Percentiles rank a stretch among this genome's conserved stretches.
Evolutionary conservation across 2,113 vertebrate species (phyloP).

Genomic region (Trichechus manatus): DNA sequence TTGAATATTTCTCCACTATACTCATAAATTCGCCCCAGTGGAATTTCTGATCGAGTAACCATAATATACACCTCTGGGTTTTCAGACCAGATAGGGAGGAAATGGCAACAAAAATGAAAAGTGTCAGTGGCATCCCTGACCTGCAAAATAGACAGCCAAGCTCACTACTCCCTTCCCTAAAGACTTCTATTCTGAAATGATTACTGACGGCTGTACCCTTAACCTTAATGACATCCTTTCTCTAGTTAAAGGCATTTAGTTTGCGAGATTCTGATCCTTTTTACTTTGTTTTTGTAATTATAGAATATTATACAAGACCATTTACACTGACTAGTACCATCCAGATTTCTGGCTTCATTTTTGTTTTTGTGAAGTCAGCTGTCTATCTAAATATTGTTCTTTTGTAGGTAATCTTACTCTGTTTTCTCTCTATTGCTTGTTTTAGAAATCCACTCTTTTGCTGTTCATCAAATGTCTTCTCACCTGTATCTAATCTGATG

Average conservation of each 20-base stretch:
- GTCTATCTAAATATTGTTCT: neutral
- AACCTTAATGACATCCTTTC: neutral
- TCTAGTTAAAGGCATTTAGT: neutral
- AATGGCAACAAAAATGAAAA: neutral
- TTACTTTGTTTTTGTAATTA: conserved; percentile 25
- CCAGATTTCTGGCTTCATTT: neutral
- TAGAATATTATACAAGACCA: neutral
- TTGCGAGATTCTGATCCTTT: neutral
- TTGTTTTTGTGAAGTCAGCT: neutral
- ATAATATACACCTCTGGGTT: neutral
- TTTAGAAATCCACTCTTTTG: neutral
- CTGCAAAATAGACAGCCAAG: neutral
- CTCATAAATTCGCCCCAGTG: neutral
- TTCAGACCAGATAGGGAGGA: neutral
- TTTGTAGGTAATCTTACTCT: neutral
- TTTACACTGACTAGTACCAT: neutral
- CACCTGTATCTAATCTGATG: neutral
- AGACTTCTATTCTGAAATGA: neutral
- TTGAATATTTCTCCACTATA: neutral
- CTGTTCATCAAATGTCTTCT: neutral
- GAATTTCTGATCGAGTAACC: neutral
- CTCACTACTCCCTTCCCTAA: neutral
- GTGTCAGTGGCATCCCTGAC: neutral
- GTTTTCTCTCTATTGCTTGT: neutral
- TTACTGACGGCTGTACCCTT: neutral